Base-by-base conservation (phyloP, 2,113 vertebrate genomes). In the Burhinus oedicnemus region DNA sequence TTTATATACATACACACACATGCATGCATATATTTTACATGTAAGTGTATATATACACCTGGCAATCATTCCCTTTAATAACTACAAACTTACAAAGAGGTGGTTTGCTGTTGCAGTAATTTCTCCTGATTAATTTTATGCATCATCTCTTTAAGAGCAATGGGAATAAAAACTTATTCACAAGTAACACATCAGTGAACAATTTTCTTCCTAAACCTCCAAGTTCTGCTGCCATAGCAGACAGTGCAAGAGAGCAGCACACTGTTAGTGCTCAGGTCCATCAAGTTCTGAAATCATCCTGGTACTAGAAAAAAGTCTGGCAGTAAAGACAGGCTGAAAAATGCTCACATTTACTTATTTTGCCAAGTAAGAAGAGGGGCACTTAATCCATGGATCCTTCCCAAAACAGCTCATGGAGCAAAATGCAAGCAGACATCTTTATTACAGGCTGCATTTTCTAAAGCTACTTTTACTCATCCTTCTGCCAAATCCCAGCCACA, bases 201-300 rank as follows among this genome's bases (percentile, higher is more conserved):
- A 44, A 34, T 30, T 68, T 85, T 83, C 45, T 77, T 77, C n/a
- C 51, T 9, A 36, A 72, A 58, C 2, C 44, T 15, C 29, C 13
- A 5, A 15, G 16, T 52, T 44, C 62, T 74, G 27, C 69, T 64
- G n/a, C 27, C 49, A 11, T 0, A 77, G 87, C 23, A 44, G 23
- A 36, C 27, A 54, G 36, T 5, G 34, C 16, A 44, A 22, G 38
- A 47, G 11, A 81, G 77, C 42, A 60, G 65, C 30, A 36, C 20
- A 2, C 30, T 19, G 9, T 9, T 13, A 23, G 9, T 2, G 6
- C 68, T 65, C 30, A 40, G 75, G 16, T 42, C n/a, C 0, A 0
- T 9, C 9, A 65, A 27, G 36, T 32, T 40, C 75, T 45, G 49
- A 70, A 83, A 47, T 23, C 22, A n/a, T 6, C 30, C 16, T 18